Evolutionary conservation across 2,113 vertebrate species (phyloP), one percentile per base, ranked within the genome.

Genomic region (Motacilla alba): DNA sequence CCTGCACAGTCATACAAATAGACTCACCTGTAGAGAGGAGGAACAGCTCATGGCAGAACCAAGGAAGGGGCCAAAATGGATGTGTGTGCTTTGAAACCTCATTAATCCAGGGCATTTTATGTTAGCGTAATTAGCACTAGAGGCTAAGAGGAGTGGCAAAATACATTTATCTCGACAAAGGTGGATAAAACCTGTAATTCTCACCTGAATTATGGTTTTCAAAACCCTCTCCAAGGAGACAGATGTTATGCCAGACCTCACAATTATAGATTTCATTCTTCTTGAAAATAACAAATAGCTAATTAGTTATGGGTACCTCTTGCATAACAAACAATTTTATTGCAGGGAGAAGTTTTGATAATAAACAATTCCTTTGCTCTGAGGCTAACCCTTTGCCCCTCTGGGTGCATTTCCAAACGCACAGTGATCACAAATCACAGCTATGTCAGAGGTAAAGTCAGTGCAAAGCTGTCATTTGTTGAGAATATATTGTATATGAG

Each of bases 111-210:
- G 41, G 73, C 66, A 93, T 85, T 90, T 93, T 92, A 50, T 79
- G 53, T 75, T 78, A 70, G 63, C 56, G 50, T 93, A 96, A 96
- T 97, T 93, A 92, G 55, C 85, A 93, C 39, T 37, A 85, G 84
- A 93, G 63, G 62, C 73, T 87, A 76, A 91, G 59, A 92, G 94
- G 93, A 94, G 91, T 95, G 93, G 90, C 87, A 95, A 94, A 96
- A 92, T 84, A 76, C 70, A 95, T 96, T 95, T 85, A 87, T 95
- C 87, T 92, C 49, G 63, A 87, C 70, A 89, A 90, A 90, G 49
- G 53, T 15, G 1, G 80, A 82, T 60, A 83, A 93, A 96, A 95
- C 37, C 62, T 91, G 72, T 81, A 94, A 94, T 92, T 94, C 90
- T 90, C 84, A 80, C 81, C 70, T 89, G 85, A 95, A 66, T 94